Evolutionary conservation across 1,140 invertebrate genomes (phyloP), one percentile per base, ranked within the genome.

Genomic region (Coenobita brevimanus): DNA sequence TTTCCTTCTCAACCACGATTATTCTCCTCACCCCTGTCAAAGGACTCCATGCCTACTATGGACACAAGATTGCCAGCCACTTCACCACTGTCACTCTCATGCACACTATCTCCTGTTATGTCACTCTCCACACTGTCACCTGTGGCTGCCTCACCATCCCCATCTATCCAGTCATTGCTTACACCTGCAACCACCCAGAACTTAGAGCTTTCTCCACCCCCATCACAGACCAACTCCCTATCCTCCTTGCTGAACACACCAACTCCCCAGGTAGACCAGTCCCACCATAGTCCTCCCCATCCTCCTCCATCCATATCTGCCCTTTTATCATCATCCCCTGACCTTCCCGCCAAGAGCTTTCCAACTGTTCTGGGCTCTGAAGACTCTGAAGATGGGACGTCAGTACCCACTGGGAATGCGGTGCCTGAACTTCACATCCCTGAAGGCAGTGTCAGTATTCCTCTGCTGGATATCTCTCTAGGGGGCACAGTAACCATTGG

Each of bases 381-480:
- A 38, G 43, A 81, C 2, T 43, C 73, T 8, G 24, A 76, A 46
- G 73, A 76, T 43, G 73, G 73, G 1, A 27, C 41, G 6, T 13
- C 8, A 17, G 41, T 41, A 2, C 73, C 3, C 33, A n/a, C 33
- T 2, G 73, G 73, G 36, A 46, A n/a, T 10, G 4, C 43, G 21
- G 85, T 87, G 43, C 85, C 85, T 60, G 85, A 87, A 36, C 85
- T 87, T 15, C 78, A 87, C 67, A 87, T 87, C 38, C 85, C 85
- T 36, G 85, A 87, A 43, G 85, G 85, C n/a, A 38, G 64, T 64
- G 62, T 80, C 21, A 57, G 38, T 43, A 41, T 87, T 15, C 85
- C 85, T 15, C 64, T 87, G 10, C 85, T 87, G 36, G 85, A 87
- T 33, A 87, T 87, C 27, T 87, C 85, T 30, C 76, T 87, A 17